phyloP scores from a whole-genome alignment of 2,888 invertebrate species.

The Ptycholaimellus sp. region DNA sequence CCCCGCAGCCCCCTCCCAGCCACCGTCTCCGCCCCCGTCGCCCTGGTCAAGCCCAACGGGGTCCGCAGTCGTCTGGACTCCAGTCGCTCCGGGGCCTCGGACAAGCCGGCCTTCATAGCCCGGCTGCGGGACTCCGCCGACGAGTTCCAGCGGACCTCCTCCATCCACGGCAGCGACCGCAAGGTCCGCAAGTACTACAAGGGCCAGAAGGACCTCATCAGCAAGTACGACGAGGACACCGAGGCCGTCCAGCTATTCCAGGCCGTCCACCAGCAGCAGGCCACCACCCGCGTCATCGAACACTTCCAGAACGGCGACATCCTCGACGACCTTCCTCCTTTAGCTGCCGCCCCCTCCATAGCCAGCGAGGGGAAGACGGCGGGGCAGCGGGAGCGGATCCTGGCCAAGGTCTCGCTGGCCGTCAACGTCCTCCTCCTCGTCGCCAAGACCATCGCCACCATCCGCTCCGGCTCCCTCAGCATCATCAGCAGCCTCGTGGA shows the following conservation, averaged over 20 bases:
- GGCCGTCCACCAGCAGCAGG: background rate
- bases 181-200: constrained; percentile 19
- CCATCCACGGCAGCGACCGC: no score
- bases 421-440: constrained; percentile 25
- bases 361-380: constrained; percentile 7
- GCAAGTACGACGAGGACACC: constrained; percentile 20
- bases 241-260: constrained; percentile 5
- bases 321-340: background rate
- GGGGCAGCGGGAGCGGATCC: constrained; percentile 3
- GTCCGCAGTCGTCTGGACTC: no score
- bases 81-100: no score
- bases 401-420: constrained; percentile 15
- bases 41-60: no score
- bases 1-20: no score
- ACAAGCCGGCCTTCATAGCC: no score
- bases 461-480: constrained; percentile 30
- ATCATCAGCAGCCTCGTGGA: constrained; percentile 32
- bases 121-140: no score
- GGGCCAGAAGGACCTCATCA: constrained; percentile 19
- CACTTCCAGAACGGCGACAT: background rate
- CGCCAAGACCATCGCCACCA: constrained; percentile 28
- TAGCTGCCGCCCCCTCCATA: constrained; percentile 4
- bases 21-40: no score
- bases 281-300: background rate
- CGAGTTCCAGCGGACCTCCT: no score